Evolutionary conservation across 1,140 invertebrate genomes (phyloP).

Genomic region (Hestina assimilis): DNA sequence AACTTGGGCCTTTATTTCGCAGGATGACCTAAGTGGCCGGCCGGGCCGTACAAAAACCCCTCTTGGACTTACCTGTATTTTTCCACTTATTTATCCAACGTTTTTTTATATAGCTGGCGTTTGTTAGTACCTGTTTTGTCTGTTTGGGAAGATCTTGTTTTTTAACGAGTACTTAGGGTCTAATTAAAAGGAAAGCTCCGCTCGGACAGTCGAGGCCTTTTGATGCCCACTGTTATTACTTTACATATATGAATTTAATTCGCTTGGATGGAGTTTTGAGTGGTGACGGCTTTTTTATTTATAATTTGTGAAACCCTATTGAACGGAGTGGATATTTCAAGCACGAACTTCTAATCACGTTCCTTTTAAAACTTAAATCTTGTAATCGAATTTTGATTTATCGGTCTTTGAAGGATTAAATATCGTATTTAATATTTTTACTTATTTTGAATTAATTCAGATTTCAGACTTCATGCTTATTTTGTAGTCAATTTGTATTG

Average conservation of each 20-base stretch:
- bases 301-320: conserved; percentile 45
- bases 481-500: no score
- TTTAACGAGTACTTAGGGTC: conserved; percentile 77
- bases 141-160: conserved; percentile 74
- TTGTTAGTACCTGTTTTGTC: conserved; percentile 73
- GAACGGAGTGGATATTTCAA: conserved; percentile 34
- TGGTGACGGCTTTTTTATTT: conserved; percentile 55
- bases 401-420: background rate
- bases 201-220: conserved; percentile 74
- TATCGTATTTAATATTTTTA: no score
- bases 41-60: conserved; percentile 73
- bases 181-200: conserved; percentile 77
- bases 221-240: conserved; percentile 73
- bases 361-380: conserved; percentile 20
- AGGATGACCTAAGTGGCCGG: conserved; percentile 77
- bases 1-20: conserved; percentile 74
- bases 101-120: conserved; percentile 73
- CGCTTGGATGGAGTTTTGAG: conserved; percentile 67
- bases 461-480: no score
- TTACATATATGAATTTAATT: conserved; percentile 76
- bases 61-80: conserved; percentile 77
- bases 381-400: conserved; percentile 3
- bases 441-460: no score
- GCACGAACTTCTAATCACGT: conserved; percentile 27
- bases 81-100: conserved; percentile 77